Base-by-base conservation (phyloP, 2,797 vertebrate genomes). In the Myiotriccus ornatus region DNA sequence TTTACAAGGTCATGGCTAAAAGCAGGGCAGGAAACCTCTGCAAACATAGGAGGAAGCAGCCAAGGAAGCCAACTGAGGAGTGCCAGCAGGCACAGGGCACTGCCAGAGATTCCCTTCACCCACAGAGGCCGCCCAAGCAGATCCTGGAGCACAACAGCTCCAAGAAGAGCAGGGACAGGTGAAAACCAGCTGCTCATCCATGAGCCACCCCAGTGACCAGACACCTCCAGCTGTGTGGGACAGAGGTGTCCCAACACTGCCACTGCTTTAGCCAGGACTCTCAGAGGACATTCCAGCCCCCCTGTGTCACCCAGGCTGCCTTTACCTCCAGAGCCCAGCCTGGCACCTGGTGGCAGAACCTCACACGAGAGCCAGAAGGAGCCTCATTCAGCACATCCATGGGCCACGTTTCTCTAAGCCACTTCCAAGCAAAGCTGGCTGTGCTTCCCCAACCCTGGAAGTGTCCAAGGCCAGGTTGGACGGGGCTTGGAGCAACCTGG, bases 251-350 rank as follows among this genome's bases (percentile, higher is more conserved):
- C 59, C 41, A 30, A 8, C 74, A 20, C 1, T 6, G 49, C 52
- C 62, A 46, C 62, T 3, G 0, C 67, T 35, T 30, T 65, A 34
- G 2, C 74, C 10, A 2, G 5, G 21, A 35, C 4, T 43, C 19
- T 22, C 15, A 32, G 25, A 12, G 80, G 55, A 14, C 9, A 4
- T 6, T 53, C 21, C 20, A 64, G 41, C 35, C 21, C 34, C 6
- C 0, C 20, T 4, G 1, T 3, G 25, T 16, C 24, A 15, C 35
- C 30, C 46, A 57, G 10, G 3, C n/a, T 22, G 47, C 14, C 60
- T 68, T n/a, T 6, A 9, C 60, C 55, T n/a, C 16, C 35, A 20
- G 10, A 65, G 19, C 41, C n/a, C 43, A 25, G 13, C 5, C 32
- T 14, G 24, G 32, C 9, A 17, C 2, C 2, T 3, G 6, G 12